Base-by-base conservation (phyloP, 2,797 vertebrate species). In the Anableps anableps region DNA sequence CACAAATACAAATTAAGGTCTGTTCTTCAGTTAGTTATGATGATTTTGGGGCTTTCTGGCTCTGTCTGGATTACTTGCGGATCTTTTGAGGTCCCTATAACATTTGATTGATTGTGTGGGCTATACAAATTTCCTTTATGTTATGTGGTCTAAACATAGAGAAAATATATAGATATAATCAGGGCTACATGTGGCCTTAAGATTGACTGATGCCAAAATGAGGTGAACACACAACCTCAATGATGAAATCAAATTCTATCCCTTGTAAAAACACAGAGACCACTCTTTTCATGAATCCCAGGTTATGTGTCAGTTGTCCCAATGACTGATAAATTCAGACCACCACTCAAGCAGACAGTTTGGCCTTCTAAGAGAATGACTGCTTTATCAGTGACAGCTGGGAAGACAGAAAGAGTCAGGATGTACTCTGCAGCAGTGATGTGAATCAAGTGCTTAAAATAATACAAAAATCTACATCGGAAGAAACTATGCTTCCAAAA, bases 381-480 rank as follows among this genome's bases (percentile, higher is more conserved):
- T 72, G 76, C 58, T 90, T 92, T 87, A 89, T 86, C 83, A 45
- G 36, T 72, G 83, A 87, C 68, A 75, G 77, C 76, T 74, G 70
- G 29, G 45, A 81, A 76, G 81, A 84, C 78, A 36, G 66, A 72
- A 76, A 55, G 82, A 81, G 80, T 75, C 29, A 0, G 36, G 51
- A 79, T 83, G 62, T 72, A 55, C 71, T 84, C 55, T 80, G 53
- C 45, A 43, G 75, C 76, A 78, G 75, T 16, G 8, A 74, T 80
- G 53, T 71, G 47, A 82, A 80, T 88, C 70, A 51, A 87, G 78
- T 78, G 77, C 51, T 48, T 31, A 31, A 76, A 72, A 80, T 70
- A 45, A 80, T 60, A 66, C 74, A 45, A 86, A 26, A 19, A 48
- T 8, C 16, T 3, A 5, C 70, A 68, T 26, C 1, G 2, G 62